Conservation (phyloP, 2,888 invertebrate genomes). For the Drosophila niveifrons region DNA sequence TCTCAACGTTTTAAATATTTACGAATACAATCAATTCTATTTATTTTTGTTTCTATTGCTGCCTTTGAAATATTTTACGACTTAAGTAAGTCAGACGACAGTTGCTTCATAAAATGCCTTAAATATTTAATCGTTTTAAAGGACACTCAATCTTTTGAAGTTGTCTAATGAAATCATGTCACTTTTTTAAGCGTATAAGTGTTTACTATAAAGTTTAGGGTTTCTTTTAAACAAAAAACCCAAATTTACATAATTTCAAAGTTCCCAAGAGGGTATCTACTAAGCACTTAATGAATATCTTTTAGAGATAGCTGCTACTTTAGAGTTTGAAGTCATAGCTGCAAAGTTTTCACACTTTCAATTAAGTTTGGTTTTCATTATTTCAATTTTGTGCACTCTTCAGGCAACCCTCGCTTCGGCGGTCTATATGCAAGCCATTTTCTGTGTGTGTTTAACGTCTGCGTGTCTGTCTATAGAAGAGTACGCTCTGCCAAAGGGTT, state of each 20-base stretch:
- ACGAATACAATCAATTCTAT: too few relatives aligned
- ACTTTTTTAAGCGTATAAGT: background rate
- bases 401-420: conserved; percentile 30
- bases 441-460: conserved; percentile 25
- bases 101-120: background rate
- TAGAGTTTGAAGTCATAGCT: too few relatives aligned
- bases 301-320: too few relatives aligned
- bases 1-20: too few relatives aligned
- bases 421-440: background rate
- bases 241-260: background rate
- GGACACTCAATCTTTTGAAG: background rate
- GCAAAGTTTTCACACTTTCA: too few relatives aligned
- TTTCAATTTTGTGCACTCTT: background rate
- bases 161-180: background rate
- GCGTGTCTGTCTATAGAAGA: conserved; percentile 34
- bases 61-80: too few relatives aligned
- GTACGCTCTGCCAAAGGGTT: conserved; percentile 70
- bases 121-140: background rate
- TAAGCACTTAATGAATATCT: background rate
- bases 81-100: too few relatives aligned
- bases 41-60: too few relatives aligned
- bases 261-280: too few relatives aligned
- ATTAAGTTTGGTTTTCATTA: background rate
- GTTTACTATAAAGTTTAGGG: background rate
- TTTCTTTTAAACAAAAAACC: too few relatives aligned